Base-by-base conservation (phyloP, 2,888 invertebrate species). In the Apotomis capreana region DNA sequence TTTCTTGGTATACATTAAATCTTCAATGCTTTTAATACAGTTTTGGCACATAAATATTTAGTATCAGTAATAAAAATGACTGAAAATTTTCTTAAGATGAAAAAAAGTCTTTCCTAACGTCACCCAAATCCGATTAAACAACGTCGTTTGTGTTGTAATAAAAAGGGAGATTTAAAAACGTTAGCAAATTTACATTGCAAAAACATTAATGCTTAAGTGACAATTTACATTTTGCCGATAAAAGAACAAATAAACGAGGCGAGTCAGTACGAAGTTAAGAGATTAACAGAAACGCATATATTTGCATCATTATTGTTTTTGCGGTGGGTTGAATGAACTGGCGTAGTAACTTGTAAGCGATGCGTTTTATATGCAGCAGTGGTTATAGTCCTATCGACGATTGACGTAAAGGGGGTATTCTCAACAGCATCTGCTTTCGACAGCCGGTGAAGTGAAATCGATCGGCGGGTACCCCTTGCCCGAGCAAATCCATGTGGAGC, bases 401-500 rank as follows among this genome's bases (percentile, higher is more conserved):
- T 63, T 68, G 68, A 68, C 68, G 58, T 63, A 68, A 59, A 68
- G 68, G 60, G 68, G 52, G 68, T 63, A 37, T 68, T 58, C 72
- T 72, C 72, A 54, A 59, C 54, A 58, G 68, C 63, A 63, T 63
- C 72, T 72, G 72, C 62, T 72, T 68, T 68, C 40, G 72, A 72
- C 68, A 71, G 69, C 57, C 61, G 44, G 37, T 84, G 85, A 88
- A 87, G 86, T 83, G 79, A 74, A 81, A 79, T 81, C 83, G 80
- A 83, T 86, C 80, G 77, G 74, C 78, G 78, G 79, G 78, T 75
- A 80, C 81, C 84, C 85, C 85, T 85, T 82, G 78, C 84, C 86
- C 81, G 80, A 78, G 78, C 84, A 81, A 83, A 84, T 89, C 89
- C 91, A 90, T 90, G 91, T 92, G 84, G 80, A 76, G 80, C 82